Evolutionary conservation across 1,140 invertebrate species (phyloP).

Genomic region (Drosophila pseudoananassae): DNA sequence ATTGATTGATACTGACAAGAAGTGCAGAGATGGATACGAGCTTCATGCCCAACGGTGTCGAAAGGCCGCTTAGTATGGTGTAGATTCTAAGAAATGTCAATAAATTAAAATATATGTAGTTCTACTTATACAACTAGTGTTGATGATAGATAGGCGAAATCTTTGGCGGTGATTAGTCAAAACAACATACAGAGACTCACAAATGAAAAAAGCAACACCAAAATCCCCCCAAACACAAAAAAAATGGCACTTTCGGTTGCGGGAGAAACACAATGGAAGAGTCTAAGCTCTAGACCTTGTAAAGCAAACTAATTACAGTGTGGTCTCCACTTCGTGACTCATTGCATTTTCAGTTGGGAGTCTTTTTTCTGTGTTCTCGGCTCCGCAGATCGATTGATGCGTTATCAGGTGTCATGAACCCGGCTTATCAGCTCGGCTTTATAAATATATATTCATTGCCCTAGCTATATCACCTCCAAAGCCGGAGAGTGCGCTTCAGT

Average conservation of each 20-base stretch:
- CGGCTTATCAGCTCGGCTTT: slow-evolving; percentile 22
- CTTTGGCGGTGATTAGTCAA: slow-evolving; percentile 20
- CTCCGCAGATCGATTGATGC: not conserved
- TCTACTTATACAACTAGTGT: slow-evolving; percentile 2
- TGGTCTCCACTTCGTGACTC: slow-evolving; percentile 18
- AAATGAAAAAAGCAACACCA: not conserved
- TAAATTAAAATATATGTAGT: slow-evolving; percentile 27
- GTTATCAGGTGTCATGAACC: slow-evolving; percentile 46
- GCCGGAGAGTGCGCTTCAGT: slow-evolving; percentile 32
- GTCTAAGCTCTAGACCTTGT: not conserved
- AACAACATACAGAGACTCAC: not conserved
- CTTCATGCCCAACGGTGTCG: slow-evolving; percentile 57
- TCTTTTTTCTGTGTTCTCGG: not conserved
- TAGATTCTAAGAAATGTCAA: slow-evolving; percentile 21
- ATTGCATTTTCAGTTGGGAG: slow-evolving; percentile 6
- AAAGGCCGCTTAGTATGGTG: slow-evolving; percentile 33
- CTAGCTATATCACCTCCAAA: not conserved
- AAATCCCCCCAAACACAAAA: slow-evolving; percentile 15
- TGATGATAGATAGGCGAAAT: slow-evolving; percentile 3
- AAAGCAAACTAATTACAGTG: slow-evolving; percentile 20
- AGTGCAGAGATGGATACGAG: slow-evolving; percentile 40
- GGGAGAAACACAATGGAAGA: slow-evolving; percentile 24
- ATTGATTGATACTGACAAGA: slow-evolving; percentile 42
- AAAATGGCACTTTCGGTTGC: slow-evolving; percentile 1
- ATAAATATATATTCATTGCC: not conserved